These are phyloP conservation scores for Coecobrya sp. DNA, from an alignment of 2,888 invertebrate genomes.

Conservation along the genomic window DNA sequence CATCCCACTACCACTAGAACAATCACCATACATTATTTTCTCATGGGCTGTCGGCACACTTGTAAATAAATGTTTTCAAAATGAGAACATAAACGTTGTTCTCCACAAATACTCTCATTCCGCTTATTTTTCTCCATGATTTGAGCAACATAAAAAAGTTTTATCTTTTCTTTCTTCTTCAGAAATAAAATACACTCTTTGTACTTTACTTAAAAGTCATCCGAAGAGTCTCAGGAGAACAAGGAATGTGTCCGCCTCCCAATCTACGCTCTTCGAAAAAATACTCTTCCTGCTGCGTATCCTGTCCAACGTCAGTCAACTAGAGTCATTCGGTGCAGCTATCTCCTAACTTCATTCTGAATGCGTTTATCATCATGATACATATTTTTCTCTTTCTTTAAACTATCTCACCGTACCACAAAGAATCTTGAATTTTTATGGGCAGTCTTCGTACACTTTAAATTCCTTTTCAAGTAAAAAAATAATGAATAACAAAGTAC, in stretches of 20 bases:
- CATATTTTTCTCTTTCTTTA: background rate
- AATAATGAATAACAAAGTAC: background rate
- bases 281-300: conserved; percentile 66
- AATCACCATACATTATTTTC: conserved; percentile 71
- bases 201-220: conserved; percentile 55
- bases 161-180: conserved; percentile 4
- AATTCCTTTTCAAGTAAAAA: background rate
- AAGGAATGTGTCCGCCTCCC: conserved; percentile 79
- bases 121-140: conserved; percentile 37
- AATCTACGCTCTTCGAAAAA: conserved; percentile 46
- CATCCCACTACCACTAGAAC: conserved; percentile 29
- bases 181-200: conserved; percentile 10
- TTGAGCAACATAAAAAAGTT: conserved; percentile 15
- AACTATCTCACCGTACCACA: background rate
- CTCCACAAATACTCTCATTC: conserved; percentile 50
- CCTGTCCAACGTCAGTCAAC: conserved; percentile 71
- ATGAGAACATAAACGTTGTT: conserved; percentile 29
- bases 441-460: background rate
- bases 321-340: conserved; percentile 26
- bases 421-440: background rate
- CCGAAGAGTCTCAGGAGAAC: background rate
- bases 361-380: background rate
- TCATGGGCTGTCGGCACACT: conserved; percentile 72
- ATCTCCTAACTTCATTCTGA: conserved; percentile 26
- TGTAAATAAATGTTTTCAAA: conserved; percentile 71